Evolutionary conservation across 2,113 vertebrate species (phyloP).

Genomic region (Anarhynchus alexandrinus): DNA sequence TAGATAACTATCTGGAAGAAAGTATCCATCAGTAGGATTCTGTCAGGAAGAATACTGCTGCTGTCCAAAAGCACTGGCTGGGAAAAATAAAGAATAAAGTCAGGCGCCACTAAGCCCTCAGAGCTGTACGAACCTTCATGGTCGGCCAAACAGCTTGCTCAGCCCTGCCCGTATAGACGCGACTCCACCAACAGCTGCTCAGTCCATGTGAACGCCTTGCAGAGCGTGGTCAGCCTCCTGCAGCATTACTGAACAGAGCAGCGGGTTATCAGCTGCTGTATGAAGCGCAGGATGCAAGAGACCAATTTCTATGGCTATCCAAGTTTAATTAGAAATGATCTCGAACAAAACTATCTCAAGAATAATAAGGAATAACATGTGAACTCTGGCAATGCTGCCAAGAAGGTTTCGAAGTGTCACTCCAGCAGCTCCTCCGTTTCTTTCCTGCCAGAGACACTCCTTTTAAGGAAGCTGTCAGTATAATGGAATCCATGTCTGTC

Average conservation of each 20-base stretch:
- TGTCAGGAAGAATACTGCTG: constrained; percentile 94
- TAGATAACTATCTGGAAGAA: constrained; percentile 99
- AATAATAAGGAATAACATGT: not conserved
- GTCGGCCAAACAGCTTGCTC: not conserved
- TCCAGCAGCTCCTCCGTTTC: not conserved
- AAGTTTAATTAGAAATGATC: not conserved
- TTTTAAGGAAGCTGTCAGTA: not conserved
- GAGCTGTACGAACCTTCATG: not conserved
- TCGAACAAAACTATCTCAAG: not conserved
- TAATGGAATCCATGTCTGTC: not conserved
- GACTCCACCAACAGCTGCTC: not conserved
- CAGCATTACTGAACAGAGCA: not conserved
- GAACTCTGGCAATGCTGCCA: not conserved
- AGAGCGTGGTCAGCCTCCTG: not conserved
- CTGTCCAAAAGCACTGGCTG: constrained; percentile 97
- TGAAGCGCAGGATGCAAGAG: accelerated
- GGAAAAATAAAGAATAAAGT: not conserved
- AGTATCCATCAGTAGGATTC: constrained; percentile 96
- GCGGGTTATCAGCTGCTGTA: not conserved
- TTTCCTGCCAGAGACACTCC: not conserved
- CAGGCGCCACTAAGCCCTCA: not conserved
- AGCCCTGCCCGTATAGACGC: accelerated
- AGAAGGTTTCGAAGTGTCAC: not conserved
- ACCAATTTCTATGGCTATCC: not conserved
- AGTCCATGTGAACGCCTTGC: accelerated